Evolutionary conservation across 2,113 vertebrate genomes (phyloP).

Genomic region (Neopipo cinnamomea): DNA sequence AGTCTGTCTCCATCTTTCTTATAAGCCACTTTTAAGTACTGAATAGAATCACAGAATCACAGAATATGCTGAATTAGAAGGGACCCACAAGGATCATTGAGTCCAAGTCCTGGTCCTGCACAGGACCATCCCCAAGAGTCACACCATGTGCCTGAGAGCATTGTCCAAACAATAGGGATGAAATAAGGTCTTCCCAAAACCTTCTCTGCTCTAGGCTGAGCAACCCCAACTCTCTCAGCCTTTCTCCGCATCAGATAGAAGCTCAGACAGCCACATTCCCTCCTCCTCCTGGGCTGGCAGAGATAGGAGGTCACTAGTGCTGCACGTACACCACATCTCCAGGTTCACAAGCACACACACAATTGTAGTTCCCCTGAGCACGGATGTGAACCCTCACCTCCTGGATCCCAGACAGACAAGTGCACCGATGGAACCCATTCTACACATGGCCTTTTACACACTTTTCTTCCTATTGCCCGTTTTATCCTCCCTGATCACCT

Average conservation of each 20-base stretch:
- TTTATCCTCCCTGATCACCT: background rate
- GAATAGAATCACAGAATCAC: background rate
- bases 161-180: background rate
- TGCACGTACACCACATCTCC: background rate
- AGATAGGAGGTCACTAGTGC: background rate
- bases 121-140: background rate
- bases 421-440: background rate
- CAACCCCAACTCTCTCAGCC: background rate
- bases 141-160: background rate
- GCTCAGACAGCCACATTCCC: background rate
- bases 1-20: background rate
- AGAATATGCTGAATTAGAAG: background rate
- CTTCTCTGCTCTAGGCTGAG: background rate
- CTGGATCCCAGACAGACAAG: background rate
- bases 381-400: rapidly evolving
- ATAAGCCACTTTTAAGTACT: background rate
- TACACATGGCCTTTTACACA: background rate
- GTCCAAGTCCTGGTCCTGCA: background rate
- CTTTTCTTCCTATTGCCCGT: background rate
- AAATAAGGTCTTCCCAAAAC: background rate
- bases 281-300: background rate
- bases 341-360: background rate
- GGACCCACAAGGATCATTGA: background rate
- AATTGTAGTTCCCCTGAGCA: rapidly evolving
- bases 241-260: background rate